Evolutionary conservation across 2,797 vertebrate species (phyloP).

Genomic region (Mus spretus): DNA sequence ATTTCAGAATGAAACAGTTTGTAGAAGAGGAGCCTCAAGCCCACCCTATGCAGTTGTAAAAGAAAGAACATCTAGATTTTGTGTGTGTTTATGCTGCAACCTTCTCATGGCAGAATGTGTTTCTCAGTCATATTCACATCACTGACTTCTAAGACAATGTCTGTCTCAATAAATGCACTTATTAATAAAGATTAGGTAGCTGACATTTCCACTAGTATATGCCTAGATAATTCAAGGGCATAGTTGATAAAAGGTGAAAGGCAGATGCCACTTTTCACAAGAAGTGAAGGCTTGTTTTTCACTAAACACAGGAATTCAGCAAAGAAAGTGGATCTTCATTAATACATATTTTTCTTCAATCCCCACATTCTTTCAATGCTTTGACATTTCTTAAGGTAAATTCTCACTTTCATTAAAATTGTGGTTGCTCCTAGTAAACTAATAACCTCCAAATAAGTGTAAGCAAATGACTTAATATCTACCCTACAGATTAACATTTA

Average conservation of each 20-base stretch:
- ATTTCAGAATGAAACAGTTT: constrained; percentile 60
- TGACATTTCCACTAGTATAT: constrained; percentile 67
- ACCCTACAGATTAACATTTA: constrained; percentile 26
- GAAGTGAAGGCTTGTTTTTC: not conserved
- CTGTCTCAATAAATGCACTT: constrained; percentile 70
- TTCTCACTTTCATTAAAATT: constrained; percentile 55
- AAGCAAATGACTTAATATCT: constrained; percentile 23
- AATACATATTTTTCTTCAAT: constrained; percentile 27
- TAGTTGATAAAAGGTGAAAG: constrained; percentile 29
- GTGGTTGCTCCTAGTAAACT: not conserved
- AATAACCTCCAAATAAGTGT: constrained; percentile 23
- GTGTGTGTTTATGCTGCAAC: not conserved
- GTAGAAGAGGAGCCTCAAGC: constrained; percentile 5
- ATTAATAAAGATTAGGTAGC: constrained; percentile 71
- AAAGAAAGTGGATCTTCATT: constrained; percentile 41
- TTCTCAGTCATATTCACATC: constrained; percentile 56
- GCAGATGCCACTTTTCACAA: constrained; percentile 49
- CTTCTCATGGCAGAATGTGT: constrained; percentile 43
- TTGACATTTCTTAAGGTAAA: constrained; percentile 28
- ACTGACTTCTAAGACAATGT: constrained; percentile 51
- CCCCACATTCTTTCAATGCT: constrained; percentile 50
- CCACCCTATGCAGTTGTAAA: not conserved
- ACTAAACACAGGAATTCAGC: constrained; percentile 4
- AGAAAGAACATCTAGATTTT: not conserved
- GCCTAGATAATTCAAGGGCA: constrained; percentile 52